Conservation (phyloP, 1,140 invertebrate species). For the Lanistes nyassanus region DNA sequence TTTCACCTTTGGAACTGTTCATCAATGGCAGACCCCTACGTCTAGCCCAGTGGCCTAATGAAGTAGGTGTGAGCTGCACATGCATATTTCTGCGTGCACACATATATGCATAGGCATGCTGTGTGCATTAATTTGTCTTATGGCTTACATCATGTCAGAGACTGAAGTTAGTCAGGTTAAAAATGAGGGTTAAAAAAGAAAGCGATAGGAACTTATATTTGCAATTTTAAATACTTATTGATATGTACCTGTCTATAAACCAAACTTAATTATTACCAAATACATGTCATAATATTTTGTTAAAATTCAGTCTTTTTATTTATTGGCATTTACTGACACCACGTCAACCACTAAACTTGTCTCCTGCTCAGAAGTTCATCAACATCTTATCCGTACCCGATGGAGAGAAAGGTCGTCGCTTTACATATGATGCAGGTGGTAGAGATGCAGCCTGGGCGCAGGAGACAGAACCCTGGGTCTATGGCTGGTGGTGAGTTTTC, state of each 20-base stretch:
- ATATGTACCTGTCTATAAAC: too few species aligned
- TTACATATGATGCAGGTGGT: conserved; percentile 26
- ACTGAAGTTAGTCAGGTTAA: too few species aligned
- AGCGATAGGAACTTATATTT: background rate
- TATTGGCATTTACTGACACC: too few species aligned
- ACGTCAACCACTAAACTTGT: background rate
- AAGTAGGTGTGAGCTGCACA: conserved; percentile 29
- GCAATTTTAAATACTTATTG: background rate
- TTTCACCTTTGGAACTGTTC: conserved; percentile 41
- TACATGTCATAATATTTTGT: too few species aligned
- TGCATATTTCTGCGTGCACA: background rate
- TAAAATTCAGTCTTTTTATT: too few species aligned
- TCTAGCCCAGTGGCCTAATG: conserved; percentile 41
- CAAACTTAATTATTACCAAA: too few species aligned
- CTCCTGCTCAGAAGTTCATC: conserved; percentile 26
- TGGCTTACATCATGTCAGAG: too few species aligned
- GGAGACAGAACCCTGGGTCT: conserved; percentile 34
- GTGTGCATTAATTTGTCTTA: background rate
- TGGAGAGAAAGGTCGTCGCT: conserved; percentile 27
- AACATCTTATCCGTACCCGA: conserved; percentile 29
- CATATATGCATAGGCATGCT: background rate
- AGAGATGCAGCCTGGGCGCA: conserved; percentile 25
- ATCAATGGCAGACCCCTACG: conserved; percentile 40
- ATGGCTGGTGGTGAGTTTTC: conserved; percentile 33
- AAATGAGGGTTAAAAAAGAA: background rate